These are phyloP conservation scores for Sakesphorus luctuosus DNA, from an alignment of 2,113 vertebrate species.

Conservation along the genomic window DNA sequence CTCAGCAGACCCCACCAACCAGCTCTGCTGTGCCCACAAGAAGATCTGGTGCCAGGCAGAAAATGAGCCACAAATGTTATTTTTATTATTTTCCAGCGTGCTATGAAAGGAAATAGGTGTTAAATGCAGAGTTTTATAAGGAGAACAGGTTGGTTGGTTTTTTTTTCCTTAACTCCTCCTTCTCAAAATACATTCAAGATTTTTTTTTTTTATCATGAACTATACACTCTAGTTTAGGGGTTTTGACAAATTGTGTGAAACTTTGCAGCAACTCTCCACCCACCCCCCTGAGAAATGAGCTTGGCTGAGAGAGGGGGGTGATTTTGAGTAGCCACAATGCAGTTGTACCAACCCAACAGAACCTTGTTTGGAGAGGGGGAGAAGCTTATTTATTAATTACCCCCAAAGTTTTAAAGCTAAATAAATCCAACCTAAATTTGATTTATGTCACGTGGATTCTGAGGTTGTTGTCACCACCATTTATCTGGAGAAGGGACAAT, in stretches of 20 bases:
- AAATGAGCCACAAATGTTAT: conserved; percentile 65
- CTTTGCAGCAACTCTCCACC: not conserved
- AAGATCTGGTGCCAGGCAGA: conserved; percentile 49
- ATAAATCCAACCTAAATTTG: conserved; percentile 3
- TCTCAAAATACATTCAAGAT: not conserved
- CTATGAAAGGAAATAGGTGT: conserved; percentile 42
- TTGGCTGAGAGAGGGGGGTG: not conserved
- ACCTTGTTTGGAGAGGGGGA: not conserved
- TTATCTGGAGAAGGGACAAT: not conserved
- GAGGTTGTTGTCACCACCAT: not conserved
- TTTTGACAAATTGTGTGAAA: conserved; percentile 40
- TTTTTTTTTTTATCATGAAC: not conserved
- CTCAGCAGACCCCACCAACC: not conserved
- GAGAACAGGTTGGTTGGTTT: conserved; percentile 24
- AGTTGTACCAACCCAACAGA: not conserved
- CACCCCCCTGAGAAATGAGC: not conserved
- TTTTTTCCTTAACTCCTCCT: not conserved
- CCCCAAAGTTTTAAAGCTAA: not conserved
- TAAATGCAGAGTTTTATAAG: conserved; percentile 66
- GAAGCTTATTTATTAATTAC: conserved; percentile 38
- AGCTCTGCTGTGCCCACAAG: not conserved
- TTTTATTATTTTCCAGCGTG: conserved; percentile 17
- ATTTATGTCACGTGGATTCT: conserved; percentile 3
- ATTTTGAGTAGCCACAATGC: not conserved
- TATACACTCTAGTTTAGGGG: not conserved